These are phyloP conservation scores for Ispidina lecontei DNA, from an alignment of 2,797 vertebrate genomes.

Conservation along the genomic window DNA sequence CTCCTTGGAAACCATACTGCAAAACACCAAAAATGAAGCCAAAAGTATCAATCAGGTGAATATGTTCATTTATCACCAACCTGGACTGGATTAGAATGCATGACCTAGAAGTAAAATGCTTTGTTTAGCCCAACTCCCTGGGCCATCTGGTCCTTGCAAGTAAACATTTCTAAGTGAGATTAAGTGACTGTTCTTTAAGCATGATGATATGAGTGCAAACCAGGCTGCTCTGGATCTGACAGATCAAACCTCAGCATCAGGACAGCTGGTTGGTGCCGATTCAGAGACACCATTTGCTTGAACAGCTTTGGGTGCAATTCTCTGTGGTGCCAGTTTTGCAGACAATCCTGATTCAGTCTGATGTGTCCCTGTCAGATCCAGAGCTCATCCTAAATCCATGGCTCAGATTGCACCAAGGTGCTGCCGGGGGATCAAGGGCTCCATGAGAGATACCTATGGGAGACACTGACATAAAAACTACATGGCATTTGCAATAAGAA, in stretches of 20 bases:
- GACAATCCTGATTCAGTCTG: background rate
- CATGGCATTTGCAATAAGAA: background rate
- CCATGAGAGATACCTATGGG: background rate
- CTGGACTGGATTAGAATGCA: conserved; percentile 46
- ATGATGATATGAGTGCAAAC: conserved; percentile 21
- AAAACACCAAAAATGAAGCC: conserved; percentile 25
- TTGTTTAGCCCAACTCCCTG: conserved; percentile 54
- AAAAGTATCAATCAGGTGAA: conserved; percentile 53
- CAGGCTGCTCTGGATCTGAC: conserved; percentile 44
- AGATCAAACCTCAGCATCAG: conserved; percentile 28
- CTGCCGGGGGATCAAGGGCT: background rate
- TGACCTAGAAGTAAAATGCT: conserved; percentile 62
- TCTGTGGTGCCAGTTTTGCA: background rate
- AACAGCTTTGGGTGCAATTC: background rate
- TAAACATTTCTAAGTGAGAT: conserved; percentile 66
- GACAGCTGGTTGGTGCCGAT: background rate
- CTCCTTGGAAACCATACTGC: background rate
- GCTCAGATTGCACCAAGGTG: background rate
- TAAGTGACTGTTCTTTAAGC: conserved; percentile 53
- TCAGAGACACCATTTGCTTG: conserved; percentile 12
- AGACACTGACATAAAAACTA: background rate
- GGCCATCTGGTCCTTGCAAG: conserved; percentile 48
- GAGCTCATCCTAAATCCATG: background rate
- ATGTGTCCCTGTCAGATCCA: background rate
- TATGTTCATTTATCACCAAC: conserved; percentile 35